These are phyloP conservation scores for Lordiphosa clarofinis DNA, from an alignment of 1,140 invertebrate genomes.

Conservation along the genomic window DNA sequence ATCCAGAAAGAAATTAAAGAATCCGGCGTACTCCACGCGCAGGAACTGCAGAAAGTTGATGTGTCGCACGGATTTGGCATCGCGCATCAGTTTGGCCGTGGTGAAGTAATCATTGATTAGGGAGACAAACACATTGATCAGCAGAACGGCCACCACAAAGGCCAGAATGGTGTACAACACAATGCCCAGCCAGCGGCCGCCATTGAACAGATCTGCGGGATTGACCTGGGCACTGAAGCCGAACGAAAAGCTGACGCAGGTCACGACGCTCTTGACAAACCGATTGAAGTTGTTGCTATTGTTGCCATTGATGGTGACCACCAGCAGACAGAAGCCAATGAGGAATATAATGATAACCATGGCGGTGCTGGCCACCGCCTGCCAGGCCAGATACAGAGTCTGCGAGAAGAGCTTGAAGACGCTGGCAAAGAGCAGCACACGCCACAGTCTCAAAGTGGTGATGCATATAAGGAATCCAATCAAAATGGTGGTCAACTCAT, in stretches of 20 bases:
- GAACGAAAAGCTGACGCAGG: constrained; percentile 48
- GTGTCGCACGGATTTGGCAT: not conserved
- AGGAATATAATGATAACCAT: constrained; percentile 50
- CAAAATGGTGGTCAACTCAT: constrained; percentile 13
- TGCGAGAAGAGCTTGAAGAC: constrained; percentile 46
- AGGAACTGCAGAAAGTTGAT: constrained; percentile 55
- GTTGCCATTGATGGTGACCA: constrained; percentile 57
- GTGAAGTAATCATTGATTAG: constrained; percentile 53
- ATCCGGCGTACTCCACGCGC: constrained; percentile 21
- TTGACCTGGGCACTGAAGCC: constrained; percentile 42
- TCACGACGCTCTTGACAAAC: constrained; percentile 34
- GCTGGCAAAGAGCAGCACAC: constrained; percentile 50
- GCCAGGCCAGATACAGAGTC: constrained; percentile 39
- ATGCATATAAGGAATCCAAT: constrained; percentile 51
- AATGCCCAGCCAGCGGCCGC: constrained; percentile 38
- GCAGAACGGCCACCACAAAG: constrained; percentile 45
- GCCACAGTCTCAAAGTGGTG: constrained; percentile 56
- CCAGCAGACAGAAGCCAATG: constrained; percentile 31
- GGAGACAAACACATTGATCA: constrained; percentile 53
- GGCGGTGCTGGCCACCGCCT: constrained; percentile 26
- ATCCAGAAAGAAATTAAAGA: constrained; percentile 4
- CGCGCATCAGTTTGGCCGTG: constrained; percentile 26
- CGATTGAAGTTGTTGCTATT: constrained; percentile 30
- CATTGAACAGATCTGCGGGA: constrained; percentile 43
- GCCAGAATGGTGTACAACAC: constrained; percentile 36